These are phyloP conservation scores for Petrocephalus sullivani DNA, from an alignment of 2,797 vertebrate genomes.

Conservation along the genomic window DNA sequence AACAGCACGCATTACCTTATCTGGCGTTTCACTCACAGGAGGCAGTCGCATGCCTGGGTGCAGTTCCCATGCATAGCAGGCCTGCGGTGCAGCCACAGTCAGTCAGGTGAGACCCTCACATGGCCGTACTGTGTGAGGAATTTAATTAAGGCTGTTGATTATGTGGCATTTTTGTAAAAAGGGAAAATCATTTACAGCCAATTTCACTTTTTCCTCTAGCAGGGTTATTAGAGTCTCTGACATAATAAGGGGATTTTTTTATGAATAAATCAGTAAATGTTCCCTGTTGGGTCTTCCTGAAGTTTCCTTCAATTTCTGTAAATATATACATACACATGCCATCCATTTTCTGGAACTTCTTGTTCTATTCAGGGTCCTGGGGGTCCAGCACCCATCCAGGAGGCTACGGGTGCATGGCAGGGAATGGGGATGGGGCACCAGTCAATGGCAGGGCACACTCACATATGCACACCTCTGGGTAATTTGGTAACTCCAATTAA, in stretches of 20 bases:
- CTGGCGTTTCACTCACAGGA: neutral
- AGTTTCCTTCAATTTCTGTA: neutral
- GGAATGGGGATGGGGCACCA: no score
- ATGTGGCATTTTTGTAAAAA: neutral
- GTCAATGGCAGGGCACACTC: no score
- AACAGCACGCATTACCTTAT: slow-evolving; percentile 8
- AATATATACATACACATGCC: neutral
- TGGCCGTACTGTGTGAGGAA: neutral
- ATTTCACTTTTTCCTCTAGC: neutral
- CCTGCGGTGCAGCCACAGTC: neutral
- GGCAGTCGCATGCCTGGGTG: neutral
- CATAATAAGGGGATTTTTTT: neutral
- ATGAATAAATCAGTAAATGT: neutral
- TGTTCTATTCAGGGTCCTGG: no score
- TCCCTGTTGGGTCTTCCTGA: neutral
- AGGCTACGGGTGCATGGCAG: no score
- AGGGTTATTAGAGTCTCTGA: neutral
- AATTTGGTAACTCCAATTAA: no score
- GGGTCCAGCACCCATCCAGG: no score
- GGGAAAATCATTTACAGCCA: neutral
- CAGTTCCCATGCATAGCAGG: neutral
- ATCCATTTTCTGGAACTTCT: no score
- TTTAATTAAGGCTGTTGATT: slow-evolving; percentile 17
- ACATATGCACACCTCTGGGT: no score
- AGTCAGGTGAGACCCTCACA: neutral